Conservation (phyloP, 2,113 vertebrate species). For the Coregonus clupeaformis region DNA sequence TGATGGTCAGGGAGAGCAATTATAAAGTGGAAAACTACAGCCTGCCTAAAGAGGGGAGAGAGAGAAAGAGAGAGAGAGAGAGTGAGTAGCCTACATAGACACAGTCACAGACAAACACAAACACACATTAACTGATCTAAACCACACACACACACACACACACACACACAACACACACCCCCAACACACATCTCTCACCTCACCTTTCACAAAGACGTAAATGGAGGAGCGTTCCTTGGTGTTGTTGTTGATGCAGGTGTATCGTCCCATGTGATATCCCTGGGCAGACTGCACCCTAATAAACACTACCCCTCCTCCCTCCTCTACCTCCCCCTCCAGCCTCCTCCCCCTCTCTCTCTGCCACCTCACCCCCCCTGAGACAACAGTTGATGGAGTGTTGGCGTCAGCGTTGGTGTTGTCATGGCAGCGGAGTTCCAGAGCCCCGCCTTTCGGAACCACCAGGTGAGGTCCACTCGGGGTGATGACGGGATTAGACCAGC, state of each 20-base stretch:
- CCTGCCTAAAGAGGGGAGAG: too few relatives aligned
- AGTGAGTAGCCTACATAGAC: not conserved
- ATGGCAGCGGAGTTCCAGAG: constrained; percentile 67
- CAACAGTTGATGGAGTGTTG: not conserved
- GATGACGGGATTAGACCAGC: constrained; percentile 66
- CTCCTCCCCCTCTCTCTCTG: constrained; percentile 63
- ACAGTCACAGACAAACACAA: not conserved
- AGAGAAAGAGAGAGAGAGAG: too few relatives aligned
- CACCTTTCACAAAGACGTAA: constrained; percentile 76
- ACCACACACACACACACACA: not conserved
- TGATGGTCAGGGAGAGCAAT: too few relatives aligned
- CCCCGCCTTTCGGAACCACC: constrained; percentile 65
- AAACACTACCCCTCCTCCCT: constrained; percentile 37
- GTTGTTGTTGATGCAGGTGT: constrained; percentile 67
- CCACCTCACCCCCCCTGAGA: constrained; percentile 58
- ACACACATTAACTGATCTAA: not conserved
- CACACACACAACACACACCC: too few relatives aligned
- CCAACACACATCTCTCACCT: constrained; percentile 3
- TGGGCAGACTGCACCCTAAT: constrained; percentile 51
- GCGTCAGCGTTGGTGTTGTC: constrained; percentile 49
- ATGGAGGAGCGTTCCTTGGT: constrained; percentile 66
- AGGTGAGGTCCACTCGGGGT: constrained; percentile 63
- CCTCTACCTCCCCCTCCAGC: constrained; percentile 63
- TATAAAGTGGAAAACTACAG: too few relatives aligned
- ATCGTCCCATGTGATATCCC: constrained; percentile 71